Evolutionary conservation across 2,888 invertebrate genomes (phyloP), one percentile per base, ranked within the genome.

Genomic region (Minunthozetes semirufus): DNA sequence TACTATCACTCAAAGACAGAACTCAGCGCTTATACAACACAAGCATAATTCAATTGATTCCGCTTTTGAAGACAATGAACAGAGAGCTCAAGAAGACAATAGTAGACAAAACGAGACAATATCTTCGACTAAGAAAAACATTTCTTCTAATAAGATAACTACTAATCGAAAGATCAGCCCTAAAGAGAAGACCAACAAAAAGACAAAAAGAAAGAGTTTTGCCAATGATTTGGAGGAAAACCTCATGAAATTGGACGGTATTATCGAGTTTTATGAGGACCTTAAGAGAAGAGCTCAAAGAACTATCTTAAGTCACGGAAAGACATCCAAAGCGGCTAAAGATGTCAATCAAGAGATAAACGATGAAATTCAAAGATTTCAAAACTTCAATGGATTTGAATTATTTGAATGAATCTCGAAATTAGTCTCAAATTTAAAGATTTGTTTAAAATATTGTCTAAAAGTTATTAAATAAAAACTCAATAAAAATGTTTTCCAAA

Each of bases 201-300:
- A 53, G 53, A n/a, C 11, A 1, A 42, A 61, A 15, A 25, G 25
- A 17, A 29, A 27, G 4, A 61, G 61, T 29, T 61, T 15, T 27
- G 61, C 61, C 25, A 61, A 61, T 17, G 27, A 61, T 15, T 29
- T 61, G 61, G 61, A 61, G 61, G 17, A 61, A 61, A 61, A 29
- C 29, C 11, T 61, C 4, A 22, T 22, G 19, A 61, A 61, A 29
- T 22, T 61, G 29, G 61, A 61, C 29, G 61, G 6, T 6, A 61
- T 61, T 17, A 61, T 61, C 19, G 27, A 61, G 13, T 61, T 27
- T 27, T 61, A 61, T 29, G 15, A 15, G 5, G 15, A 27, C 3
- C 27, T 61, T 1, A 61, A 61, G 27, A 61, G 5, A 15, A 61
- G 61, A 61, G 61, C 29, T 4, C 17, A 15, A 15, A 25, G 61